Evolutionary conservation across 2,797 vertebrate genomes (phyloP).

Genomic region (Monodelphis domestica): DNA sequence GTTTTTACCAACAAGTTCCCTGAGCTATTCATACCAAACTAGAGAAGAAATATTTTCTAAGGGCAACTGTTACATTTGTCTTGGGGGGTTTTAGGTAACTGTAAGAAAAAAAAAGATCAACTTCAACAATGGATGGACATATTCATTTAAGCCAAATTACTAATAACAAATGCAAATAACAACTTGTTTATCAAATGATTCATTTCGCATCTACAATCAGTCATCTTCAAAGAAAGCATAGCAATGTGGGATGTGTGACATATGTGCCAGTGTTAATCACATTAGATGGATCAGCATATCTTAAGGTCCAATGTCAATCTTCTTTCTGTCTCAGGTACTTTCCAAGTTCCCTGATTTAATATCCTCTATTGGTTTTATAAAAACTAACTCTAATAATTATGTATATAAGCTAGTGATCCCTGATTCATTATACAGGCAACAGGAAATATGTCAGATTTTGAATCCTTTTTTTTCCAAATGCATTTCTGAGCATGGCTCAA

Average conservation of each 20-base stretch:
- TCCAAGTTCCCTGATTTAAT: constrained; percentile 61
- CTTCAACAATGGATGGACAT: background rate
- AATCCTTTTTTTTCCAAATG: constrained; percentile 50
- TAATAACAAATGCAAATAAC: background rate
- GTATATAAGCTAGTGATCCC: constrained; percentile 1
- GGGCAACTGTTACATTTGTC: background rate
- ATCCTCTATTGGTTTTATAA: constrained; percentile 72
- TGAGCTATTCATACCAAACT: background rate
- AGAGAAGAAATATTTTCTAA: background rate
- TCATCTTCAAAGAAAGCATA: background rate
- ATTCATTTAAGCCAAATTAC: background rate
- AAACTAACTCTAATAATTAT: constrained; percentile 65
- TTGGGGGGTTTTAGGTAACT: background rate
- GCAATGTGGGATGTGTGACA: background rate
- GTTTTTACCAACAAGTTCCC: background rate
- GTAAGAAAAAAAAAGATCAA: background rate
- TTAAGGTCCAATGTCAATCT: constrained; percentile 42
- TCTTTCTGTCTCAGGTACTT: constrained; percentile 64
- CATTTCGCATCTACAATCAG: background rate
- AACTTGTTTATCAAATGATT: background rate
- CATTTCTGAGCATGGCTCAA: constrained; percentile 38
- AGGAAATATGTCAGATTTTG: constrained; percentile 7
- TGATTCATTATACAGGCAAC: constrained; percentile 54
- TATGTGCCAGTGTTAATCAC: constrained; percentile 48
- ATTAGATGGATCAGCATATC: constrained; percentile 58